Evolutionary conservation across 2,113 vertebrate species (phyloP).

Genomic region (Macaca mulatta): DNA sequence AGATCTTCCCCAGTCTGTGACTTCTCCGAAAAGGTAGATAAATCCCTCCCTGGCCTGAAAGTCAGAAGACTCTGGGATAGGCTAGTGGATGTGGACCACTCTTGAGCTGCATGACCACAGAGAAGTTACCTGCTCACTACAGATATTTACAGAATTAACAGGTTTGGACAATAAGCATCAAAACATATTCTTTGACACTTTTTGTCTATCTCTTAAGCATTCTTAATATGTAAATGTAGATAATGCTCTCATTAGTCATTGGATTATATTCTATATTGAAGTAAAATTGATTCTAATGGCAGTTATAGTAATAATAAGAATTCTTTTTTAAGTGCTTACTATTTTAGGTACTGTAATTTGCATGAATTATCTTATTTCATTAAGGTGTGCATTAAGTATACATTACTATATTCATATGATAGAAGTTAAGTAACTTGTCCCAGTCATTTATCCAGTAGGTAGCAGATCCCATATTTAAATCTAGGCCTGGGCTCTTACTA

Average conservation of each 20-base stretch:
- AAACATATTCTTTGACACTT: not conserved
- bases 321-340: conserved; percentile 21
- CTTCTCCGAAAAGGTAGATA: not conserved
- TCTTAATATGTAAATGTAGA: not conserved
- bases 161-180: not conserved
- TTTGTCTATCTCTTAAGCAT: not conserved
- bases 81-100: not conserved
- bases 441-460: not conserved
- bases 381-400: not conserved
- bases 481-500: not conserved
- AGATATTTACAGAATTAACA: not conserved
- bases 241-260: not conserved
- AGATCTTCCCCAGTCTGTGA: not conserved
- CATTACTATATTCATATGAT: not conserved
- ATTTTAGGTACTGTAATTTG: conserved; percentile 20
- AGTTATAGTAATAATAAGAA: not conserved
- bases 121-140: not conserved
- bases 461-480: not conserved
- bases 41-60: not conserved
- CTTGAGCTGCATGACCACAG: not conserved
- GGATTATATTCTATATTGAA: not conserved
- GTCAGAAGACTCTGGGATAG: not conserved
- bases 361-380: conserved; percentile 48
- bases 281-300: conserved; percentile 46
- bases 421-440: not conserved